A percentile compares a stretch with the other conserved stretches of the same genome.
Conservation (phyloP, 2,797 vertebrate genomes). For the Neosalanx taihuensis region DNA sequence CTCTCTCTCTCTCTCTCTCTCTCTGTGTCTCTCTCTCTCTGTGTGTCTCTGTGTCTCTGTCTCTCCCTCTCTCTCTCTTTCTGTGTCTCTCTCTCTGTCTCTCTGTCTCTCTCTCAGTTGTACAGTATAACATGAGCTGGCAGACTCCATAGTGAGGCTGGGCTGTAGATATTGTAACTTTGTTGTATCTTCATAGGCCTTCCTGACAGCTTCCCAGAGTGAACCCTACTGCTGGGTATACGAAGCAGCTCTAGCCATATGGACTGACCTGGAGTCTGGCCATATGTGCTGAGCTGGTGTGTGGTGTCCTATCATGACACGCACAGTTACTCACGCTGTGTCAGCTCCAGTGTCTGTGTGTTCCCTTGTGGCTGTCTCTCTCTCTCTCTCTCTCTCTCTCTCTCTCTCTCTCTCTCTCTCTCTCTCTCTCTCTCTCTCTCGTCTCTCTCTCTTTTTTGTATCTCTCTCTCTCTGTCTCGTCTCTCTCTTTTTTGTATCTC, state of each 20-base stretch:
- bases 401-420: not conserved
- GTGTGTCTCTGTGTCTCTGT: too few relatives aligned
- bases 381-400: too few relatives aligned
- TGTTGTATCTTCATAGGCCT: not conserved
- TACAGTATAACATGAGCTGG: too few relatives aligned
- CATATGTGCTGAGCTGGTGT: not conserved
- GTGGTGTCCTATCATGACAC: not conserved
- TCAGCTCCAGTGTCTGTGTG: not conserved
- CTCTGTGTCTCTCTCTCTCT: not conserved
- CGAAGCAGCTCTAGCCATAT: not conserved
- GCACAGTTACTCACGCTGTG: not conserved
- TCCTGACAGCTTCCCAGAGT: not conserved
- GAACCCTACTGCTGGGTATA: not conserved
- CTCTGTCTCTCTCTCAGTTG: too few relatives aligned
- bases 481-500: too few relatives aligned
- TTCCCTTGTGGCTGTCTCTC: not conserved
- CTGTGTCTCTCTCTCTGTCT: too few relatives aligned
- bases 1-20: too few relatives aligned
- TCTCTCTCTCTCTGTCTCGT: too few relatives aligned
- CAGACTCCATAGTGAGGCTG: not conserved
- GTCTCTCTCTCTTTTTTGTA: too few relatives aligned
- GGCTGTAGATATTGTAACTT: not conserved
- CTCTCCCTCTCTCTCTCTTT: too few relatives aligned
- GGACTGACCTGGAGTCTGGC: not conserved
- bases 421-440: too few relatives aligned